Evolutionary conservation across 2,113 vertebrate genomes (phyloP), one percentile per base, ranked within the genome.

Genomic region (Acinonyx jubatus): DNA sequence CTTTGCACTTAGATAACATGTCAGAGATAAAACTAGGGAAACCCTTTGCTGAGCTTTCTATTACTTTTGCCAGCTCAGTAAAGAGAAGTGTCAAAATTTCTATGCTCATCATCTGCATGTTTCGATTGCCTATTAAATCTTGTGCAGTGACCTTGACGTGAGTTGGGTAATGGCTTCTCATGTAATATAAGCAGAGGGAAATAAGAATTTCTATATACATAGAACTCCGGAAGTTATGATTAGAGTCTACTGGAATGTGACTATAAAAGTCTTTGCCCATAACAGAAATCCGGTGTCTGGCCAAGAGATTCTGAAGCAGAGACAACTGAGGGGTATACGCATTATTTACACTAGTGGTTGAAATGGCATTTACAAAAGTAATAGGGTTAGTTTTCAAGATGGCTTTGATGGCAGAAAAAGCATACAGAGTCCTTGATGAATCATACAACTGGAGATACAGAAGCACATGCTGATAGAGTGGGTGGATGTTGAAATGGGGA

Each of bases 231-330:
- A 99, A 99, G 48, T 99, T 99, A 97, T 99, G 99, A 69, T 99
- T 99, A 0, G 99, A 99, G 98, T 99, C 99, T 86, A 99, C 99
- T 12, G 99, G 99, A 96, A 99, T 99, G 91, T 99, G 99, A 97
- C 99, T 99, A 91, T 99, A 99, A 98, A 99, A 99, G 98, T 99
- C 99, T 98, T 99, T 99, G 95, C 99, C 99, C 99, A 99, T 99
- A 76, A 99, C 99, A 14, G 99, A 99, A 95, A 99, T 99, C n/a
- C 99, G 99, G 97, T 99, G 99, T 76, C 99, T 99, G 73, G 99
- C 99, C 11, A 99, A 98, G 36, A 99, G 99, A 98, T 99, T 99
- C 96, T 99, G 99, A 89, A 99, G 99, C 93, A 99, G 98, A 0
- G 99, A 99, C 29, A 99, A 99, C 98, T 99, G 99, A 12, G 99